A percentile compares a stretch with the other conserved stretches of the same genome.
These are phyloP conservation scores for Heliconius congener DNA, from an alignment of 1,140 invertebrate species.

Conservation along the genomic window DNA sequence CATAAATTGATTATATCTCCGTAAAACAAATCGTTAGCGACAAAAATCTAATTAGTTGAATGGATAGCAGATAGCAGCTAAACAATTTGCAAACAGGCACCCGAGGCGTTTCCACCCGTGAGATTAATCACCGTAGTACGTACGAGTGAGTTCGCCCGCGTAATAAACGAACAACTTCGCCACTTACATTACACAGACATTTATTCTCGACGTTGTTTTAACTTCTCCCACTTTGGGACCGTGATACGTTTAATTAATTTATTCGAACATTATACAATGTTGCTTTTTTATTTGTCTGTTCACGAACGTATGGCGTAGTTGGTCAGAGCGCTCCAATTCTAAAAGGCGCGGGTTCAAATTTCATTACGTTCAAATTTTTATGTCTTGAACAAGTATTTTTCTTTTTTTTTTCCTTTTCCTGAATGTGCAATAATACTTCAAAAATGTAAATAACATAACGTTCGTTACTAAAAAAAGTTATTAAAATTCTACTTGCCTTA, in stretches of 20 bases:
- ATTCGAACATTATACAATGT: conserved; percentile 37
- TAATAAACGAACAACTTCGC: conserved; percentile 72
- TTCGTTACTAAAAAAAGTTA: conserved; percentile 40
- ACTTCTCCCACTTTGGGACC: conserved; percentile 60
- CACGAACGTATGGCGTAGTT: too few species aligned
- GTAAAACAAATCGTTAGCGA: conserved; percentile 32
- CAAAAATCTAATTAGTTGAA: conserved; percentile 45
- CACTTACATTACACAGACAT: conserved; percentile 74
- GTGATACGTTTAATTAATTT: conserved; percentile 68
- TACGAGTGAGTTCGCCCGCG: conserved; percentile 47
- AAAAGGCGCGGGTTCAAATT: too few species aligned
- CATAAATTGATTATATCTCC: neutral
- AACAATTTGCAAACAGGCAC: conserved; percentile 72
- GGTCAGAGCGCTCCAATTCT: too few species aligned
- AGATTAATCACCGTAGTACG: conserved; percentile 59
- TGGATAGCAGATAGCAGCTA: conserved; percentile 45
- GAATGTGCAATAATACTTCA: too few species aligned
- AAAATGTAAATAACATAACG: neutral
- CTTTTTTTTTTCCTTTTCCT: too few species aligned
- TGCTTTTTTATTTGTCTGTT: too few species aligned
- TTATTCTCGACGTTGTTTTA: conserved; percentile 68
- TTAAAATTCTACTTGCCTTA: conserved; percentile 84
- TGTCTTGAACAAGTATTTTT: too few species aligned
- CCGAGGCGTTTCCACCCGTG: conserved; percentile 51
- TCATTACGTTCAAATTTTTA: too few species aligned